A percentile compares a stretch with the other conserved stretches of the same genome.
Conservation (phyloP, 2,888 invertebrate genomes). For the Tigriopus californicus region DNA sequence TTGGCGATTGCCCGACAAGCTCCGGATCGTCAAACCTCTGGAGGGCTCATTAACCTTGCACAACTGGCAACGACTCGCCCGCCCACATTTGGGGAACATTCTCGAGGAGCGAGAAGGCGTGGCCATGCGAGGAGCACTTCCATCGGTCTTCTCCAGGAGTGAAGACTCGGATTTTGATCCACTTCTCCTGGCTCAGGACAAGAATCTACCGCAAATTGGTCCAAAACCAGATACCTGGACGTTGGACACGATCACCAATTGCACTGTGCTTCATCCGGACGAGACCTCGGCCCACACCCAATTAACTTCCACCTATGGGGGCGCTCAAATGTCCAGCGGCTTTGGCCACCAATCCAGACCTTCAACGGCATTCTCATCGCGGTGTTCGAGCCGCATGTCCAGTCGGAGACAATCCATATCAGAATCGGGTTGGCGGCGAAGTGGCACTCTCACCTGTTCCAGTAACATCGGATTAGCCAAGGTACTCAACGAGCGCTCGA, state of each 20-base stretch:
- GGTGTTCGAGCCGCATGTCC: conserved; percentile 1
- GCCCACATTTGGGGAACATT: conserved; percentile 73
- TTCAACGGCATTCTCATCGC: background rate
- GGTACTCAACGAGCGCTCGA: conserved; percentile 56
- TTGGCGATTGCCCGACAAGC: conserved; percentile 66
- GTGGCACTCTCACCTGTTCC: conserved; percentile 53
- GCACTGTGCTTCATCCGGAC: conserved; percentile 73
- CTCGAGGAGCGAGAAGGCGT: conserved; percentile 80
- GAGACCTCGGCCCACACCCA: conserved; percentile 43
- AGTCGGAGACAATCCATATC: conserved; percentile 43
- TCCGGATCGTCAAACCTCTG: conserved; percentile 77
- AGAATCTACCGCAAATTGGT: background rate
- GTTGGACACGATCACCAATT: conserved; percentile 68
- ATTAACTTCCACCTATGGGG: conserved; percentile 19
- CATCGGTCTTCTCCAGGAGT: background rate
- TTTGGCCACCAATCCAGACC: background rate
- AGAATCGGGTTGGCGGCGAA: background rate
- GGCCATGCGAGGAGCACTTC: conserved; percentile 34
- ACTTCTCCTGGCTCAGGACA: no score
- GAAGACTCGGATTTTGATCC: background rate
- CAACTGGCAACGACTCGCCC: conserved; percentile 85
- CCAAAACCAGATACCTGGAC: conserved; percentile 35
- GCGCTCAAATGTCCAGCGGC: background rate
- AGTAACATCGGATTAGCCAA: conserved; percentile 54
- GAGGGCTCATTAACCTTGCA: conserved; percentile 83